Conservation (phyloP, 2,797 vertebrate genomes). For the Periophthalmus magnuspinnatus region DNA sequence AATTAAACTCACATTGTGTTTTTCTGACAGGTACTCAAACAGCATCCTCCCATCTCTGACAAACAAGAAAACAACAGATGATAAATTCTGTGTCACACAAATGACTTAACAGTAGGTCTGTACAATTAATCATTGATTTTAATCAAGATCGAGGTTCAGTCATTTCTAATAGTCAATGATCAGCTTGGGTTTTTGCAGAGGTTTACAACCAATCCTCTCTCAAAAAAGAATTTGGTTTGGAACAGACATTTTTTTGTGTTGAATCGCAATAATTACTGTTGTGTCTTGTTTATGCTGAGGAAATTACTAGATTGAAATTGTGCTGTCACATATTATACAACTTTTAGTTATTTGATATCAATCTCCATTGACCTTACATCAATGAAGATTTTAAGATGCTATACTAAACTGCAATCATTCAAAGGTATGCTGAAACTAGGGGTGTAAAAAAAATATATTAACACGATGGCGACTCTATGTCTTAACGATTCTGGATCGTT, state of each 20-base stretch:
- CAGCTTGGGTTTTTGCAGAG: background rate
- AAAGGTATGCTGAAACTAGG: background rate
- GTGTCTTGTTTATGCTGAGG: background rate
- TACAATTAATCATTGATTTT: background rate
- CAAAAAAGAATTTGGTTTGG: background rate
- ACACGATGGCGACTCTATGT: no score
- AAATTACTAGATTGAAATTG: background rate
- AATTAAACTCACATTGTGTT: conserved; percentile 88
- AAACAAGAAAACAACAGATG: conserved; percentile 15
- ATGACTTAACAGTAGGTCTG: background rate
- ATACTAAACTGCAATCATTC: background rate
- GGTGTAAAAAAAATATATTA: no score
- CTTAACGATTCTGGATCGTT: no score
- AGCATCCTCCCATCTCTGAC: conserved; percentile 93
- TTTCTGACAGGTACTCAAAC: conserved; percentile 95
- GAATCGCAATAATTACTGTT: background rate
- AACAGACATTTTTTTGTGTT: background rate
- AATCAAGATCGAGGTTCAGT: background rate
- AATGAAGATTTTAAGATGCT: background rate
- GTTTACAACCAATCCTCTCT: background rate
- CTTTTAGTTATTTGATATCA: no score
- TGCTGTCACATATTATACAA: background rate
- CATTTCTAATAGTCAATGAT: background rate
- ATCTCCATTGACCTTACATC: no score
- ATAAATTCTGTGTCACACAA: background rate